phyloP scores from a whole-genome alignment of 2,113 vertebrate genomes.

The Aldabrachelys gigantea region DNA sequence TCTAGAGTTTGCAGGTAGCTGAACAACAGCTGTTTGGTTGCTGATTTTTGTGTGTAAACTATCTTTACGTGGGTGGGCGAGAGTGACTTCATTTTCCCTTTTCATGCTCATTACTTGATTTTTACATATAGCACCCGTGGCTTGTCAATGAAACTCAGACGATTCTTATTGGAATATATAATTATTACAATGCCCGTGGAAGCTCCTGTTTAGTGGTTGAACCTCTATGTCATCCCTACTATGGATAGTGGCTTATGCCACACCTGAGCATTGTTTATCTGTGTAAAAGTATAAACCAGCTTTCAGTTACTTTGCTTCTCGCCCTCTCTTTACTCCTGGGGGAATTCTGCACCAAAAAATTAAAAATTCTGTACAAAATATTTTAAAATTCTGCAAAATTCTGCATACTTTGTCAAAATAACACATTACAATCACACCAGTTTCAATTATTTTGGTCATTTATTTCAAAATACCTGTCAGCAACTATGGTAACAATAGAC shows the following conservation, averaged over 20 bases:
- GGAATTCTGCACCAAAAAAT: too few species aligned
- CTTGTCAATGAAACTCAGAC: constrained; percentile 42
- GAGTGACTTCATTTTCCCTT: constrained; percentile 41
- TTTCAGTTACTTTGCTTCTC: background rate
- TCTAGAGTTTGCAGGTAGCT: background rate
- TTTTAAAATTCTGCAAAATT: too few species aligned
- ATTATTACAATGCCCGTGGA: background rate
- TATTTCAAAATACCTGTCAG: too few species aligned
- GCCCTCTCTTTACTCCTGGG: background rate
- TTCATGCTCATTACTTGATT: constrained; percentile 51
- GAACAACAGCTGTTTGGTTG: background rate
- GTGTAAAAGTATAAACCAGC: background rate
- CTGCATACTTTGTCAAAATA: too few species aligned
- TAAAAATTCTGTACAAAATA: too few species aligned
- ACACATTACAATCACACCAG: too few species aligned
- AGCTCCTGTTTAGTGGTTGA: background rate
- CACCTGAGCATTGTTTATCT: background rate
- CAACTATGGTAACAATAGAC: too few species aligned
- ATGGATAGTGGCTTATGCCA: background rate
- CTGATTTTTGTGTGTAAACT: constrained; percentile 35
- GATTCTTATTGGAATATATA: background rate
- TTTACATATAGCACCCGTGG: constrained; percentile 3
- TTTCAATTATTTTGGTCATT: too few species aligned
- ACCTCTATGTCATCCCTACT: background rate
- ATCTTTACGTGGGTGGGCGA: background rate